Conservation (phyloP, 2,113 vertebrate genomes). For the Gasterosteus nipponicus region DNA sequence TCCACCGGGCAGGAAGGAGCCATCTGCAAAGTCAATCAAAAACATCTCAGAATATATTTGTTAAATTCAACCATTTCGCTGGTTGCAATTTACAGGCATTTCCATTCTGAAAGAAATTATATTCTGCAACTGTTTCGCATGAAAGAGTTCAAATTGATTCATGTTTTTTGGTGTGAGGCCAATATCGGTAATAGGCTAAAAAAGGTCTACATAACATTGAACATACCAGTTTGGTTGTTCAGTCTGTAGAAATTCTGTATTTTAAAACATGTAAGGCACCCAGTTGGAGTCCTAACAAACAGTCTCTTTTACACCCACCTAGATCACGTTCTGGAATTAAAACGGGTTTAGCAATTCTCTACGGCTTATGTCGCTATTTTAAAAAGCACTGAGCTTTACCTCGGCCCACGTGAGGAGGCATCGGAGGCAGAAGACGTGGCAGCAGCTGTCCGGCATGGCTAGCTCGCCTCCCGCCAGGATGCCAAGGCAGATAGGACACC, state of each 20-base stretch:
- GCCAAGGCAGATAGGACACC: slow-evolving; percentile 94
- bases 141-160: neutral
- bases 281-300: neutral
- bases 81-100: neutral
- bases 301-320: neutral
- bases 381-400: slow-evolving; percentile 79
- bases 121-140: neutral
- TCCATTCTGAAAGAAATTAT: neutral
- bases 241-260: neutral
- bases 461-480: slow-evolving; percentile 84
- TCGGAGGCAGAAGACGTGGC: slow-evolving; percentile 91
- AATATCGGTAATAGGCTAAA: neutral
- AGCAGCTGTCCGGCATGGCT: slow-evolving; percentile 92
- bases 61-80: neutral
- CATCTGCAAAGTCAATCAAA: slow-evolving; percentile 77
- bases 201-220: neutral
- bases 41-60: neutral
- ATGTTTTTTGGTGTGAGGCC: neutral
- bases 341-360: neutral
- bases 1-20: slow-evolving; percentile 93
- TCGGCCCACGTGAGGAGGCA: slow-evolving; percentile 97
- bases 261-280: neutral
- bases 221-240: neutral
- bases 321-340: neutral
- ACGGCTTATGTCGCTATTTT: neutral